Evolutionary conservation across 2,888 invertebrate genomes (phyloP).

Genomic region (Andrena camellia): DNA sequence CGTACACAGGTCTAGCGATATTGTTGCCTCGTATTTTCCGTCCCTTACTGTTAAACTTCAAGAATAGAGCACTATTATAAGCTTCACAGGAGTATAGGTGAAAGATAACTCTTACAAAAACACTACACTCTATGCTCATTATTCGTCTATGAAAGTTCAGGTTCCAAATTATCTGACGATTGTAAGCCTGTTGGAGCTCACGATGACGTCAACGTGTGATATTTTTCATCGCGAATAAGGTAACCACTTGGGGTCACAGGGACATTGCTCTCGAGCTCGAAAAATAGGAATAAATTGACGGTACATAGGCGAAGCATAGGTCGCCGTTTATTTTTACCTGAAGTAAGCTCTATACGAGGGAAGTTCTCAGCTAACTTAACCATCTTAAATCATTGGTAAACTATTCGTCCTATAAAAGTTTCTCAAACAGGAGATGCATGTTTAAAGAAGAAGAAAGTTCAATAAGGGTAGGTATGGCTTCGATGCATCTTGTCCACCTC

Average conservation of each 20-base stretch:
- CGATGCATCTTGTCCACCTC: neutral
- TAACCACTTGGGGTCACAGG: neutral
- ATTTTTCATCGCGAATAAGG: neutral
- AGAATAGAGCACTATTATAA: too few relatives aligned
- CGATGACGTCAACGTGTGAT: slow-evolving; percentile 9
- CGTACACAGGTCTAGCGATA: neutral
- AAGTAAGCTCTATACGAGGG: neutral
- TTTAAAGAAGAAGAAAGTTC: neutral
- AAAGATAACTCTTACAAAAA: neutral
- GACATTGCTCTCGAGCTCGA: slow-evolving; percentile 20
- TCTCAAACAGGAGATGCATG: neutral
- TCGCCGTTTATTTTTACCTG: slow-evolving; percentile 25
- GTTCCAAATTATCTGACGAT: neutral
- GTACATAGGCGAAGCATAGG: neutral
- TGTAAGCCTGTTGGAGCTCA: too few relatives aligned
- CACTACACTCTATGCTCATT: neutral
- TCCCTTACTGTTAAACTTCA: too few relatives aligned
- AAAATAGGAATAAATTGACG: slow-evolving; percentile 28
- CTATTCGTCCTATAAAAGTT: neutral
- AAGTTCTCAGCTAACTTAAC: neutral
- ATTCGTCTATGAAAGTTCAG: neutral
- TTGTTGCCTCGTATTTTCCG: neutral
- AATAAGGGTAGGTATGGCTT: neutral
- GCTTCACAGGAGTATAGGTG: neutral
- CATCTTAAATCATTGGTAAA: neutral